These are phyloP conservation scores for Drosophila gunungcola DNA, from an alignment of 1,140 invertebrate species.

Conservation along the genomic window DNA sequence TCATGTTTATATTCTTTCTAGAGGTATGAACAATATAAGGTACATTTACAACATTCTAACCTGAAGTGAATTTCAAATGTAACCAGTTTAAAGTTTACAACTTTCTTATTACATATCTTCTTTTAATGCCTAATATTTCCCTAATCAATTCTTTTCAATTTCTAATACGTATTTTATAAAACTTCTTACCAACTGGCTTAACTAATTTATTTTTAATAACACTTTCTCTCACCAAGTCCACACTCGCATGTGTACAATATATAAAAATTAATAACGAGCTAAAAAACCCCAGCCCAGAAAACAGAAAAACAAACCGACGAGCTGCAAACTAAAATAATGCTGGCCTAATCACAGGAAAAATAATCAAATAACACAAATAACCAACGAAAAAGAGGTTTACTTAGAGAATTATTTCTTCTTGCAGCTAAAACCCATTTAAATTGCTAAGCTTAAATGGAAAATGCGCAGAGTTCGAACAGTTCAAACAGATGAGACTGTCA, in stretches of 20 bases:
- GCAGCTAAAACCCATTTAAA: conserved; percentile 47
- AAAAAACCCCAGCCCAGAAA: conserved; percentile 16
- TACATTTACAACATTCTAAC: too few species aligned
- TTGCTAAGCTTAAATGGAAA: conserved; percentile 40
- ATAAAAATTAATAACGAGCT: conserved; percentile 46
- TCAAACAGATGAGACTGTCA: conserved; percentile 45
- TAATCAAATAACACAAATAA: conserved; percentile 54
- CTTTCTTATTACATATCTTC: too few species aligned
- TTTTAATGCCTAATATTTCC: too few species aligned
- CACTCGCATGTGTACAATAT: conserved; percentile 54
- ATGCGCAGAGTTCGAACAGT: conserved; percentile 48
- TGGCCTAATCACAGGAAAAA: conserved; percentile 37
- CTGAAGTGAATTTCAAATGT: too few species aligned
- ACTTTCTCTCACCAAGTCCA: conserved; percentile 57
- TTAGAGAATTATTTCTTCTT: conserved; percentile 60
- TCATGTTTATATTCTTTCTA: conserved; percentile 27
- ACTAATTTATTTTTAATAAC: conserved; percentile 73
- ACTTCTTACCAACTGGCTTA: conserved; percentile 22
- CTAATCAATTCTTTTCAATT: too few species aligned
- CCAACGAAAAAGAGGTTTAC: conserved; percentile 28
- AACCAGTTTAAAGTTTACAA: too few species aligned
- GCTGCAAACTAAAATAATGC: conserved; percentile 37
- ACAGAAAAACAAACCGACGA: conserved; percentile 38
- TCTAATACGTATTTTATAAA: background rate
- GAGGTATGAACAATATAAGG: background rate